Evolutionary conservation across 2,888 invertebrate species (phyloP).

Genomic region (Agrochola circellaris): DNA sequence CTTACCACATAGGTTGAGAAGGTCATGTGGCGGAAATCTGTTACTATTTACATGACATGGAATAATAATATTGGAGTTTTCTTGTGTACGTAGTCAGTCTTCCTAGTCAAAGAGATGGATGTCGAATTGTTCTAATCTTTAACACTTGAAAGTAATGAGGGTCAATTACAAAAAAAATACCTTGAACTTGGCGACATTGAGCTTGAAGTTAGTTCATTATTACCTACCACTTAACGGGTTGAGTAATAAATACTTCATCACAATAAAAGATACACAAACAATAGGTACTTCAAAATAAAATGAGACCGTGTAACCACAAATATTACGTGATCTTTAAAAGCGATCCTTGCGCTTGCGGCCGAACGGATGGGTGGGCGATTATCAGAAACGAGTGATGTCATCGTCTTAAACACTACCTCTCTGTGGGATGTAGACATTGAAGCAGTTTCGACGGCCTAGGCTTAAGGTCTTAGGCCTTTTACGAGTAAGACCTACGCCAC

Average conservation of each 20-base stretch:
- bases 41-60: background rate
- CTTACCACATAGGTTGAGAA: conserved; percentile 12
- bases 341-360: conserved; percentile 33
- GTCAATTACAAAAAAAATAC: no score
- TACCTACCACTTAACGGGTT: background rate
- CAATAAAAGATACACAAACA: conserved; percentile 27
- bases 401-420: conserved; percentile 42
- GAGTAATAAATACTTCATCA: conserved; percentile 12
- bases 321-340: conserved; percentile 59
- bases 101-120: background rate
- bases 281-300: conserved; percentile 20
- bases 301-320: conserved; percentile 45
- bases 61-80: background rate
- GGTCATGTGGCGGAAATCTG: conserved; percentile 41
- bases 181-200: conserved; percentile 17
- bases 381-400: conserved; percentile 65
- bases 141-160: background rate
- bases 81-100: background rate
- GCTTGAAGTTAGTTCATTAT: background rate
- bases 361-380: conserved; percentile 63
- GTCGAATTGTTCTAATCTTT: background rate
- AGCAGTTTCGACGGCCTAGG: conserved; percentile 39
- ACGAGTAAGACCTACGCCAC: conserved; percentile 33
- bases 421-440: conserved; percentile 48
- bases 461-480: conserved; percentile 50